Evolutionary conservation across 1,140 invertebrate genomes (phyloP), one percentile per base, ranked within the genome.

Genomic region (Atta texana): DNA sequence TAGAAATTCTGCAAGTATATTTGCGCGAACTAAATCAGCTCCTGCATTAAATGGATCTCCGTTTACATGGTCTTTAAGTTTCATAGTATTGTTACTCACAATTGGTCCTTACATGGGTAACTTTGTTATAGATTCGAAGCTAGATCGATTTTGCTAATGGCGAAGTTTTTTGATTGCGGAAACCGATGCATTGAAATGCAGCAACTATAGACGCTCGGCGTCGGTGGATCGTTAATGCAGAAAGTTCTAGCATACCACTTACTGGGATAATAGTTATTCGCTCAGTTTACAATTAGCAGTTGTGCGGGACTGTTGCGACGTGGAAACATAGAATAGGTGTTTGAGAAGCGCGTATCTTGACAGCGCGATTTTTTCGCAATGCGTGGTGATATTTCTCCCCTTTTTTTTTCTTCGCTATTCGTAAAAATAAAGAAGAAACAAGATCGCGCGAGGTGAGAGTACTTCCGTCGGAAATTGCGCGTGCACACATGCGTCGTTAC

Each of bases 111-210:
- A 7, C 55, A 34, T 6, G 53, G 3, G 3, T 59, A 71, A 81
- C 78, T 31, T 34, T 3, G 80, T 24, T 10, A 31, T 16, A 59
- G 14, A 44, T 44, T 44, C 51, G 69, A 51, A 44, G 55, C 18
- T 16, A 39, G 66, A 84, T 84, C 80, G 80, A 75, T 84, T 75
- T 74, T 61, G 69, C 80, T 84, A 84, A 84, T 84, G 69, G 80
- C 55, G n/a, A 84, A 84, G 80, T 84, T 84, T 84, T 84, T 75
- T 68, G 80, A 74, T 82, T 59, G 68, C 53, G 80, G 68, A 74
- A 82, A 57, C 53, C 80, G 80, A 84, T 84, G 69, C 69, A 75
- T 84, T 61, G 80, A 84, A 61, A 84, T 34, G 80, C 69, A 21
- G 69, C 39, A 34, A 74, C 80, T 34, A 34, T 8, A n/a, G 31